A percentile compares a stretch with the other conserved stretches of the same genome.
These are phyloP conservation scores for Megaustenia siamemsis DNA, from an alignment of 2,888 invertebrate species.

Conservation along the genomic window DNA sequence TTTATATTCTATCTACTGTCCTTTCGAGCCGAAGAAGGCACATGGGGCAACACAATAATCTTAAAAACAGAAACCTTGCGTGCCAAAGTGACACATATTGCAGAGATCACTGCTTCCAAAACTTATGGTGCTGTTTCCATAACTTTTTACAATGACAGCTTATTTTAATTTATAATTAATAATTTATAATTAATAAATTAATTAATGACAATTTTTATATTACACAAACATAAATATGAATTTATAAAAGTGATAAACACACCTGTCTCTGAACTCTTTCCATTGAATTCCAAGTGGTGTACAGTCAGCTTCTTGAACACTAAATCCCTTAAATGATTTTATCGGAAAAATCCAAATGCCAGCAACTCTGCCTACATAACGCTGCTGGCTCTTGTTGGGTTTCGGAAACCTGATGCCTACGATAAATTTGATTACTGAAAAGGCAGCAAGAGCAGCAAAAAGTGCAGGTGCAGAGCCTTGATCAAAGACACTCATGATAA, in stretches of 20 bases:
- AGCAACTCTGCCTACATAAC: slow-evolving; percentile 66
- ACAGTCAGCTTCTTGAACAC: slow-evolving; percentile 58
- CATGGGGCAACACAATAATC: too few species aligned
- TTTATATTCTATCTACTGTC: too few species aligned
- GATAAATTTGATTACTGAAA: slow-evolving; percentile 55
- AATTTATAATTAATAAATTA: too few species aligned
- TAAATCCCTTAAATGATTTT: slow-evolving; percentile 68
- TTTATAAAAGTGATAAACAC: background rate
- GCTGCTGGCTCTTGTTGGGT: slow-evolving; percentile 28
- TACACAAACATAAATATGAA: background rate
- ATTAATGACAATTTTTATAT: too few species aligned
- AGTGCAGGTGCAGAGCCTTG: slow-evolving; percentile 48
- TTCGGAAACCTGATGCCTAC: slow-evolving; percentile 44
- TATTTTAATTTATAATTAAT: too few species aligned
- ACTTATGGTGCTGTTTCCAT: too few species aligned
- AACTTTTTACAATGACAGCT: too few species aligned
- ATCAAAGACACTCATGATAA: slow-evolving; percentile 40
- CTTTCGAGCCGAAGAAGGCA: too few species aligned
- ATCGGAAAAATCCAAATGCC: slow-evolving; percentile 67
- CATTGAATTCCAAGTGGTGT: slow-evolving; percentile 60
- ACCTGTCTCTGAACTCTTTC: slow-evolving; percentile 69
- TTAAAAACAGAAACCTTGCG: too few species aligned
- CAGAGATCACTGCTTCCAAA: too few species aligned
- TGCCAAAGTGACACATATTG: too few species aligned
- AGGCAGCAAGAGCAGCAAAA: slow-evolving; percentile 57